Conservation (phyloP, 2,797 vertebrate species). For the Huso huso region DNA sequence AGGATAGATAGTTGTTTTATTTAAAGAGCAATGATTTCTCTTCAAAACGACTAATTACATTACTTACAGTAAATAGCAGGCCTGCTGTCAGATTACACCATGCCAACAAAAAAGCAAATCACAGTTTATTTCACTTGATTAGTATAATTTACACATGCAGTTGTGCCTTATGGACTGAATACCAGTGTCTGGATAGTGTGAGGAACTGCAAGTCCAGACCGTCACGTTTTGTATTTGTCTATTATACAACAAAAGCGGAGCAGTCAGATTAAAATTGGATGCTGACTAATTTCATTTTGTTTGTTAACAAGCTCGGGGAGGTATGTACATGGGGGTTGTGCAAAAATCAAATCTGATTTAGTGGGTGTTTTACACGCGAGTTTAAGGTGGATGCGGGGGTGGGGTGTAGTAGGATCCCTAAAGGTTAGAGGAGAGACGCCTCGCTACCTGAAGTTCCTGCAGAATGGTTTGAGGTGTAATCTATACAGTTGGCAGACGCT, state of each 20-base stretch:
- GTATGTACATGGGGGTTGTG: too few species aligned
- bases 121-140: constrained; percentile 57
- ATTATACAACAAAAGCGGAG: too few species aligned
- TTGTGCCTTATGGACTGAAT: constrained; percentile 53
- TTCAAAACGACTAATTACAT: constrained; percentile 57
- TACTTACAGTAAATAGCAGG: constrained; percentile 59
- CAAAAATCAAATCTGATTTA: constrained; percentile 7
- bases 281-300: too few species aligned
- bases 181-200: constrained; percentile 38
- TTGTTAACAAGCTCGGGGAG: too few species aligned
- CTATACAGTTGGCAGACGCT: constrained; percentile 29
- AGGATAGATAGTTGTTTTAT: constrained; percentile 21
- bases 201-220: too few species aligned
- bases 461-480: constrained; percentile 28
- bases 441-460: constrained; percentile 30
- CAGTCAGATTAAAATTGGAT: too few species aligned
- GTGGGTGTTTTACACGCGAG: constrained; percentile 8
- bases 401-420: constrained; percentile 20
- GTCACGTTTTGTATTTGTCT: too few species aligned
- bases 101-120: constrained; percentile 39
- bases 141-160: constrained; percentile 44
- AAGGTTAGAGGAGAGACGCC: constrained; percentile 19
- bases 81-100: constrained; percentile 50
- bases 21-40: constrained; percentile 35
- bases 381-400: not conserved